Base-by-base conservation (phyloP, 2,888 invertebrate genomes). In the Cheilosia scutellata region DNA sequence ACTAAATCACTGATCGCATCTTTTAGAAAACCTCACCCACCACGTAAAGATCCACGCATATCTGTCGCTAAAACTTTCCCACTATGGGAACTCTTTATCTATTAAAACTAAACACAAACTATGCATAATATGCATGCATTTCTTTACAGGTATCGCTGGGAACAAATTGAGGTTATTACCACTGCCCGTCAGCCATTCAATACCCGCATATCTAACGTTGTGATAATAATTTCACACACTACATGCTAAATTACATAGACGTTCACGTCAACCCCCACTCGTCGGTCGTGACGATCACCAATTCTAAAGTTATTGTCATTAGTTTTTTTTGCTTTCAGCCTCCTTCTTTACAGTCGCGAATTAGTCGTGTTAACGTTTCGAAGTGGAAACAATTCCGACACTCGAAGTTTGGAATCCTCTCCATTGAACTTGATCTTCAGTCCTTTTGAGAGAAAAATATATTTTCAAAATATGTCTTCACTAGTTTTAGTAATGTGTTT, bases 141-240 rank as follows among this genome's bases (percentile, higher is more conserved):
- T 63, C 13, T 68, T 62, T 75, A 47, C 47, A 55, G 60, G 20
- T 66, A 68, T 29, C 71, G 37, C 37, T 37, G 80, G 40, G 80
- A 80, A 80, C 29, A 65, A 68, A 82, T 62, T 86, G 82, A 82
- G 86, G 86, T 86, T 86, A 86, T 74, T 86, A 76, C 84, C 71
- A 66, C 57, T 76, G 70, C 29, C 68, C 65, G 72, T 7, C 33
- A 65, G 51, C 55, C 51, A 55, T 42, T 47, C 71, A 72, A 63
- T 63, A 76, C 75, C 80, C 80, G 71, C 75, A 86, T 51, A 27
- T 71, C 55, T 71, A 66, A 44, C 71, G 53, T 57, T 76, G 80
- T 86, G 80, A 80, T 86, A 82, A 86, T 82, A 86, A 72, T 77
- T 86, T 86, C 86, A 77, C 86, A 86, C 68, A 51, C 72, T 51